Evolutionary conservation across 2,888 invertebrate species (phyloP).

Genomic region (Spisula solida): DNA sequence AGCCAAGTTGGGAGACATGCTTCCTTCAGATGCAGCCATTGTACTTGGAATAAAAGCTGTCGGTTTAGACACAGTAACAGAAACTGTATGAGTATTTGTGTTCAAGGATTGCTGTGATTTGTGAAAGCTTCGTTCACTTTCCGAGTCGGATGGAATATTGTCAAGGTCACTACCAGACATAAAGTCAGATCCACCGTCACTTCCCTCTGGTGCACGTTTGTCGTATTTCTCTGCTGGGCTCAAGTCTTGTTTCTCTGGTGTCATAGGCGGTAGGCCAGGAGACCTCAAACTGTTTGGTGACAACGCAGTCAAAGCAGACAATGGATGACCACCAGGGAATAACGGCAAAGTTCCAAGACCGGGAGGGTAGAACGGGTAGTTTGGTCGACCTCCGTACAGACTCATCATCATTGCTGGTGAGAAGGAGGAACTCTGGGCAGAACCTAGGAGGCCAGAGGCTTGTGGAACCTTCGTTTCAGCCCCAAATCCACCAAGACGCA

Average conservation of each 20-base stretch:
- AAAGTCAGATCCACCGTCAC: constrained; percentile 73
- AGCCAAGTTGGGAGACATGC: constrained; percentile 52
- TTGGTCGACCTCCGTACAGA: constrained; percentile 79
- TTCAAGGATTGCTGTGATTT: constrained; percentile 36
- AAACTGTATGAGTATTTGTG: constrained; percentile 48
- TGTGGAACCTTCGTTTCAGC: constrained; percentile 66
- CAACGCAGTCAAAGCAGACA: constrained; percentile 68
- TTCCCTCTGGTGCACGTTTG: constrained; percentile 62
- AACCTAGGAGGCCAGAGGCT: constrained; percentile 57
- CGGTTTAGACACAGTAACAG: constrained; percentile 48
- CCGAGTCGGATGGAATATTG: constrained; percentile 80
- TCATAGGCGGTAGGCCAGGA: constrained; percentile 60
- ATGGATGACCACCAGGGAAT: constrained; percentile 73
- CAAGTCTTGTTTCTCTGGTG: constrained; percentile 64
- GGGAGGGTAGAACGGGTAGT: constrained; percentile 83
- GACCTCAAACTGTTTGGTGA: constrained; percentile 61
- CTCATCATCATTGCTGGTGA: constrained; percentile 79
- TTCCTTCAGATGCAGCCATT: constrained; percentile 39
- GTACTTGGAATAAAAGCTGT: constrained; percentile 45
- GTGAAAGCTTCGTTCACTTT: constrained; percentile 74
- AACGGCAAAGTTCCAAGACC: constrained; percentile 72
- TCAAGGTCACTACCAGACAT: constrained; percentile 78
- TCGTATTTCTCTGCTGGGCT: constrained; percentile 65
- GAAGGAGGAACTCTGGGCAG: constrained; percentile 68
- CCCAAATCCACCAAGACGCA: constrained; percentile 77